Conservation (phyloP, 2,113 vertebrate species). For the Lophius piscatorius region DNA sequence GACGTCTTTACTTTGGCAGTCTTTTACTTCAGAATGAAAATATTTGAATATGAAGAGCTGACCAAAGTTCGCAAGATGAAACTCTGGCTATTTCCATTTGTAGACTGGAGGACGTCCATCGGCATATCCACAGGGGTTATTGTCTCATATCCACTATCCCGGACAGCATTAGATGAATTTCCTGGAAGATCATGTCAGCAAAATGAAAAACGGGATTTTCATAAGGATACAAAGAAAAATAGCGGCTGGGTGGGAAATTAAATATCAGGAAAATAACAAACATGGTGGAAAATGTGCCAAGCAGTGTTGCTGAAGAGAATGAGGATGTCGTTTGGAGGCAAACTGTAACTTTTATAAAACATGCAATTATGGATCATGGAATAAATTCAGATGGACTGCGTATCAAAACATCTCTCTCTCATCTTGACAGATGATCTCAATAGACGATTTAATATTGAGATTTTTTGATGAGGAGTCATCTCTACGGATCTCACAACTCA, state of each 20-base stretch:
- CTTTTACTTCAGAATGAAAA: slow-evolving; percentile 28
- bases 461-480: slow-evolving; percentile 37
- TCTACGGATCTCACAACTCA: slow-evolving; percentile 45
- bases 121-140: slow-evolving; percentile 5
- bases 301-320: neutral
- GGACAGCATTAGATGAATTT: slow-evolving; percentile 9
- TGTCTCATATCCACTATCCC: slow-evolving; percentile 9
- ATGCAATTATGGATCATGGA: slow-evolving; percentile 20
- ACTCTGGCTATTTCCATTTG: slow-evolving; percentile 9
- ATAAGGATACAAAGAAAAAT: neutral
- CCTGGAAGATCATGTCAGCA: neutral
- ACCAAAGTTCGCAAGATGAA: neutral
- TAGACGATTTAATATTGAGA: slow-evolving; percentile 25
- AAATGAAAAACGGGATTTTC: neutral
- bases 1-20: slow-evolving; percentile 27
- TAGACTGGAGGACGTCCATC: slow-evolving; percentile 17
- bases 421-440: slow-evolving; percentile 9
- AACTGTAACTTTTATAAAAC: slow-evolving; percentile 8
- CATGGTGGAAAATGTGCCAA: slow-evolving; percentile 1
- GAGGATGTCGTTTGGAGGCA: neutral
- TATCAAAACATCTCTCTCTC: slow-evolving; percentile 23
- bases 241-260: neutral
- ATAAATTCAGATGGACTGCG: slow-evolving; percentile 13
- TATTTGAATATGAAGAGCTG: too few relatives aligned
- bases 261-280: slow-evolving; percentile 2